These are phyloP conservation scores for Mechanitis mazaeus DNA, from an alignment of 2,888 invertebrate genomes.

Conservation along the genomic window DNA sequence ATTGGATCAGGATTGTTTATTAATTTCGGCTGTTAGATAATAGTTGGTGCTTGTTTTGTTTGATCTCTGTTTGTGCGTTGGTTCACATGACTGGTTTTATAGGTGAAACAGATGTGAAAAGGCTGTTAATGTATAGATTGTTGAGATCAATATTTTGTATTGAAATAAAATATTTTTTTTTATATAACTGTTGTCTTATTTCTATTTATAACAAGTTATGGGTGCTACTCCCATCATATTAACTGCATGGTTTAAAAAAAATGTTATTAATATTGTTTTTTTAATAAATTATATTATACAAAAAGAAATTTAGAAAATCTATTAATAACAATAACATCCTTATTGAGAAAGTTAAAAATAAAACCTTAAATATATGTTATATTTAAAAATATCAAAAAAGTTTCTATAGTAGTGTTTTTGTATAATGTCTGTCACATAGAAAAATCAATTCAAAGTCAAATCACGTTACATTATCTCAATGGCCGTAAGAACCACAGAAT, in stretches of 20 bases:
- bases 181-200: not conserved
- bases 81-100: constrained; percentile 72
- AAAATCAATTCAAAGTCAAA: constrained; percentile 5
- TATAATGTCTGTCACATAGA: not conserved
- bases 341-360: too few species aligned
- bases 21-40: too few species aligned
- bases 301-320: too few species aligned
- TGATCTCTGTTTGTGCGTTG: constrained; percentile 17
- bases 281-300: too few species aligned
- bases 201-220: not conserved
- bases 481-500: constrained; percentile 28
- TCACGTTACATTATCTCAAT: not conserved
- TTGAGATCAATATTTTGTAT: constrained; percentile 64
- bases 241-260: too few species aligned
- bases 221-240: too few species aligned
- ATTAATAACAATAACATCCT: too few species aligned
- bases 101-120: constrained; percentile 72
- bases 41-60: constrained; percentile 4
- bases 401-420: too few species aligned
- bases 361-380: too few species aligned
- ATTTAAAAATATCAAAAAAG: not conserved
- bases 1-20: too few species aligned
- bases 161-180: constrained; percentile 23
- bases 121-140: constrained; percentile 40
- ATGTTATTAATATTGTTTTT: too few species aligned